These are phyloP conservation scores for Romanogobio albipinnatus DNA, from an alignment of 2,113 vertebrate genomes.

Conservation along the genomic window DNA sequence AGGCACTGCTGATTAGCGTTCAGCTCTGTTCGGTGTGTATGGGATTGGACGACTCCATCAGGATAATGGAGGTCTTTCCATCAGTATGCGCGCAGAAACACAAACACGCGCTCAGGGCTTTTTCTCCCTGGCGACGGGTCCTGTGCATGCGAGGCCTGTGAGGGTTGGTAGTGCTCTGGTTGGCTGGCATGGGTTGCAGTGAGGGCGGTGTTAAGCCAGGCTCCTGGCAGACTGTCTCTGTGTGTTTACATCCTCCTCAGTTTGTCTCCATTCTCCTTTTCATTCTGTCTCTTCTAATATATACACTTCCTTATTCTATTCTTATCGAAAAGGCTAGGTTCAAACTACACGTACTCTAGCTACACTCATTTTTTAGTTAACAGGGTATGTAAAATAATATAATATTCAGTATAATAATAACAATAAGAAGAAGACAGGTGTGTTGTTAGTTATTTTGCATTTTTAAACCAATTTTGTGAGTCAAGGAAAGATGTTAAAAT, in stretches of 20 bases:
- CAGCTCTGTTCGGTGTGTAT: neutral
- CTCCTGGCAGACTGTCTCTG: conserved; percentile 14
- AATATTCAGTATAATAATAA: neutral
- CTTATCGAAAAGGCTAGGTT: neutral
- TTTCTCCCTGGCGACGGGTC: conserved; percentile 19
- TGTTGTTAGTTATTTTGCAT: neutral
- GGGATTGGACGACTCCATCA: neutral
- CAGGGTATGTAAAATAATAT: neutral
- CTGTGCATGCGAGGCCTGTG: neutral
- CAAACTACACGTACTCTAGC: neutral
- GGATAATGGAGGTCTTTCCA: neutral
- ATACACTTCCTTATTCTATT: conserved; percentile 21
- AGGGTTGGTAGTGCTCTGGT: neutral
- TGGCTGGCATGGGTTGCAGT: conserved; percentile 18
- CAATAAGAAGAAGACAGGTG: neutral
- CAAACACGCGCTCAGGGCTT: neutral
- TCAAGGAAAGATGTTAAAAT: neutral
- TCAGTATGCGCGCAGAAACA: neutral
- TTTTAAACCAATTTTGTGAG: neutral
- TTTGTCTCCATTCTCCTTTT: neutral
- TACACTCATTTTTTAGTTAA: neutral
- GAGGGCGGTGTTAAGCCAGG: neutral
- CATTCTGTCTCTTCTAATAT: neutral
- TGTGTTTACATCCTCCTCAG: conserved; percentile 7
- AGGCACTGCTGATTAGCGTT: neutral